Evolutionary conservation across 2,113 vertebrate species (phyloP), one percentile per base, ranked within the genome.

Genomic region (Aegotheles bennettii): DNA sequence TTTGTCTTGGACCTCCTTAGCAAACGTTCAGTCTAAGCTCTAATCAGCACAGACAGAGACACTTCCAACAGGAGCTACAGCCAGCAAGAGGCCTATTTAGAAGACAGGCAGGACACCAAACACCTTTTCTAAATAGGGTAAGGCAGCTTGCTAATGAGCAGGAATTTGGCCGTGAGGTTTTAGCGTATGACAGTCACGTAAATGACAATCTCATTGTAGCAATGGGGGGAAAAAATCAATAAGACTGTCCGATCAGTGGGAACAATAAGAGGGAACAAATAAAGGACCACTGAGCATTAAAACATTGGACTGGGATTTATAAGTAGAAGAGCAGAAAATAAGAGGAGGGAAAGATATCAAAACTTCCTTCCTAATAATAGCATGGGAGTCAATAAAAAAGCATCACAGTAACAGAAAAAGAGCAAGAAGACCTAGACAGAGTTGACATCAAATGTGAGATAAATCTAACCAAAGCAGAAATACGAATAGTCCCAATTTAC

Each of bases 1-100:
- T 90, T 94, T 96, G 82, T 91, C 93, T 95, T 97, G 95, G 93
- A 94, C 67, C 87, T 96, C 84, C 75, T 96, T 91, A 94, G 84
- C 59, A 83, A 95, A 94, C 94, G 53, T 87, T 96, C 90, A 90
- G 78, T 77, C 50, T 90, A 80, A 91, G 50, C 82, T 95, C 54
- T 90, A 88, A 95, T 93, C 78, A 93, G 63, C 75, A 54, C 45
- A 74, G 59, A 87, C 50, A 95, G 17, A 87, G 45, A 54, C 35
- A 74, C 78, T 95, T 95, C 48, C 82, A 95, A 56, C 65, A 65
- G 84, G 78, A 94, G 74, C 84, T 93, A 94, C 54, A 95, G 87
- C 79, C 93, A 97, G 48, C 93, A 91, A 92, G 93, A 96, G 90
- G 59, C 70, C 75, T 85, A 92, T 95, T 95, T 93, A 93, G 82